Evolutionary conservation across 2,113 vertebrate species (phyloP), one percentile per base, ranked within the genome.

Genomic region (Strigops habroptila): DNA sequence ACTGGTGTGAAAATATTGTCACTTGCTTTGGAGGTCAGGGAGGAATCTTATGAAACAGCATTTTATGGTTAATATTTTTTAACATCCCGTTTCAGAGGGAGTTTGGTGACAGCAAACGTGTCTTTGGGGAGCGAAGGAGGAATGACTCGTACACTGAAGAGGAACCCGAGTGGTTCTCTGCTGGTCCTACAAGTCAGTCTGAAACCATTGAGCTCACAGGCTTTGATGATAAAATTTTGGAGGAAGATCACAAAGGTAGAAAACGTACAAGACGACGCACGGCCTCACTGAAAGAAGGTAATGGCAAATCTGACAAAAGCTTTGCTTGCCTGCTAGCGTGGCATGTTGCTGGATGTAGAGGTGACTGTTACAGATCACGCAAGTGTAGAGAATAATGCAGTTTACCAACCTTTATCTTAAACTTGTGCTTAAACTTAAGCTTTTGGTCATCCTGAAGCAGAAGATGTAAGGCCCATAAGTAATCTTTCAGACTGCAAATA

Each of bases 101-200:
- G 73, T 99, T 98, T 97, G 99, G 99, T 76, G 99, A 99, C 93
- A 97, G 98, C 93, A 99, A 99, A 91, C 98, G 99, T 85, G 97
- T 99, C 82, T 99, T 99, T 95, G 99, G 99, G 64, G 99, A 99
- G 90, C 98, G 99, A 43, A 99, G 99, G 97, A 98, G 99, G 95
- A 99, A 99, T 82, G 99, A 99, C 92, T 99, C 99, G 4, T 99
- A 99, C 90, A 99, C 99, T 25, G 99, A 99, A 88, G 99, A 99
- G 82, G 99, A 99, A 55, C 99, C 99, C 3, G 99, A 99, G 87
- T 99, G 99, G 99, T 99, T 99, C 95, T 99, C 99, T 75, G 99
- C 97, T 41, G 99, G 99, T 74, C 99, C 99, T 59, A 99, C 99
- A 23, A 99, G 99, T 96, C 99, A 99, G 96, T 99, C 99, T 12